These are phyloP conservation scores for Lycocerus yunnanus DNA, from an alignment of 2,888 invertebrate genomes.

Conservation along the genomic window DNA sequence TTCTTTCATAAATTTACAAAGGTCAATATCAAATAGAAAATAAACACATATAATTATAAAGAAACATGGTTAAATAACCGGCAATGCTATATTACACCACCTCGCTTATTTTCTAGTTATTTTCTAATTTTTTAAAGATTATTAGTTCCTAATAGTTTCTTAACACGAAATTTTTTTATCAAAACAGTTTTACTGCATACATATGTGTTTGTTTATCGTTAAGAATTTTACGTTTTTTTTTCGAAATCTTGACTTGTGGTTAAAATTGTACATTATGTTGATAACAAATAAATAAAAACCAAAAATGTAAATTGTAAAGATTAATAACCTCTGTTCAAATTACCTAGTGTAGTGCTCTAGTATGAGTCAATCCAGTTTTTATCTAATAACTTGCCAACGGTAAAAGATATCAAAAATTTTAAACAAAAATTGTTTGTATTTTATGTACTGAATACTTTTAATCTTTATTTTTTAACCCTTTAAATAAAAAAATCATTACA, in stretches of 20 bases:
- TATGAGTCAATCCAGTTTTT: too few relatives aligned
- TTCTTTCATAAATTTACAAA: neutral
- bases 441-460: too few relatives aligned
- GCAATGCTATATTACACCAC: neutral
- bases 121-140: slow-evolving; percentile 1
- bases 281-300: neutral
- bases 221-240: neutral
- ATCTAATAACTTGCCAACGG: too few relatives aligned
- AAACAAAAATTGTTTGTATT: too few relatives aligned
- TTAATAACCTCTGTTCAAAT: neutral
- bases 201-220: neutral
- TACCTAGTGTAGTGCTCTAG: neutral
- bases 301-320: neutral
- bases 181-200: neutral
- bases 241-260: neutral
- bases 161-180: neutral
- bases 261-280: neutral
- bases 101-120: slow-evolving; percentile 1
- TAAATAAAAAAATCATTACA: too few relatives aligned
- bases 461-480: too few relatives aligned
- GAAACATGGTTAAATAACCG: neutral
- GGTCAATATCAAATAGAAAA: slow-evolving; percentile 1
- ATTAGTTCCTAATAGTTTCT: neutral
- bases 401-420: too few relatives aligned
- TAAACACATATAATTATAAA: neutral